Percentiles rank a stretch among this genome's conserved stretches.
phyloP scores from a whole-genome alignment of 2,888 invertebrate genomes.

The Tiliacea citrago region DNA sequence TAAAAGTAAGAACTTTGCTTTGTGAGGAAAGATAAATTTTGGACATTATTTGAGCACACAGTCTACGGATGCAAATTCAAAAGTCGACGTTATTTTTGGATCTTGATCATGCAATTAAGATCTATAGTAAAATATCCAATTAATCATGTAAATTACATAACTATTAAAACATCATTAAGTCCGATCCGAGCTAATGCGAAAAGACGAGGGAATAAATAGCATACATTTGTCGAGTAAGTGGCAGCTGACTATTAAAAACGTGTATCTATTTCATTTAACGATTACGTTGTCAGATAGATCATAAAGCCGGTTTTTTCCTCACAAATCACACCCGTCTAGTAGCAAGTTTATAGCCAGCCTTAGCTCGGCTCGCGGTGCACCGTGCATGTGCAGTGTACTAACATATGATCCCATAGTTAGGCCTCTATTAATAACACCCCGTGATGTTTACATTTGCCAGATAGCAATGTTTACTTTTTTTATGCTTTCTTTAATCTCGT shows the following conservation, averaged over 20 bases:
- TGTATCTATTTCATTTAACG: slow-evolving; percentile 58
- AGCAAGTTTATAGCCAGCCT: slow-evolving; percentile 66
- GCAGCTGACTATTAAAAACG: slow-evolving; percentile 55
- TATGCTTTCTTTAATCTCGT: slow-evolving; percentile 74
- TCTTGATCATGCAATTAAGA: background rate
- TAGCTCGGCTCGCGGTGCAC: slow-evolving; percentile 62
- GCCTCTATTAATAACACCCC: slow-evolving; percentile 84
- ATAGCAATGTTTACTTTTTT: slow-evolving; percentile 86
- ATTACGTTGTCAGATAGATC: slow-evolving; percentile 59
- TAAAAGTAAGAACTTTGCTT: background rate
- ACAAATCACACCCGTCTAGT: slow-evolving; percentile 60
- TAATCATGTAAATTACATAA: slow-evolving; percentile 27
- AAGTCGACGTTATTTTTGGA: background rate
- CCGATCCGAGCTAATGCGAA: slow-evolving; percentile 36
- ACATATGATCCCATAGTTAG: slow-evolving; percentile 77
- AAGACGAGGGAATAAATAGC: slow-evolving; percentile 46
- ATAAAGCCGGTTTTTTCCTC: slow-evolving; percentile 63
- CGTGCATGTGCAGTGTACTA: slow-evolving; percentile 69
- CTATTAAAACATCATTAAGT: slow-evolving; percentile 51
- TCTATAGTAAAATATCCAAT: slow-evolving; percentile 34
- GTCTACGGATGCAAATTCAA: background rate
- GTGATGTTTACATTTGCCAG: slow-evolving; percentile 81
- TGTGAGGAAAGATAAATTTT: background rate
- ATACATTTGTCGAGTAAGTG: slow-evolving; percentile 43
- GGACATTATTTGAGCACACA: background rate